Conservation (phyloP, 2,888 invertebrate species). For the Drosophila formosana region DNA sequence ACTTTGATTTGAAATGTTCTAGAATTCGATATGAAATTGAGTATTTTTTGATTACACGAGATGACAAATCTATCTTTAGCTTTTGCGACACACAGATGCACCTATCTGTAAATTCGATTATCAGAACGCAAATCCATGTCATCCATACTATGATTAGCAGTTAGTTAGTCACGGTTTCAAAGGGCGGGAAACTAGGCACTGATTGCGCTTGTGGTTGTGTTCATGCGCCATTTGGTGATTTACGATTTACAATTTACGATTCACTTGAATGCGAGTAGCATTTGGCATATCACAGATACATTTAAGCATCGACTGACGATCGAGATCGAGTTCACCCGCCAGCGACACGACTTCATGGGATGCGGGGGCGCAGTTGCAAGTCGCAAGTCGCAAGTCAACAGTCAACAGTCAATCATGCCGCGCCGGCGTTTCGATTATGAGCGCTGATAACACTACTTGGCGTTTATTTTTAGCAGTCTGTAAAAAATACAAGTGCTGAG, state of each 20-base stretch:
- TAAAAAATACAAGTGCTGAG: conserved; percentile 28
- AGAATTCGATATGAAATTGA: not conserved
- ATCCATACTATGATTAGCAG: not conserved
- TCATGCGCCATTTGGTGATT: conserved; percentile 6
- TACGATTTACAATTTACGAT: not conserved
- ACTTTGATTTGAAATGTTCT: not conserved
- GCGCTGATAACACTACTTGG: conserved; percentile 57
- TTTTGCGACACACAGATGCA: conserved; percentile 4
- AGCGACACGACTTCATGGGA: conserved; percentile 26
- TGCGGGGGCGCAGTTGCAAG: conserved; percentile 42
- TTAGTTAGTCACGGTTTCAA: conserved; percentile 14
- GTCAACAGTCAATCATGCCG: conserved; percentile 58
- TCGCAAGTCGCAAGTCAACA: conserved; percentile 13
- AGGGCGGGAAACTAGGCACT: conserved; percentile 12
- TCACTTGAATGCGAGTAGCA: not conserved
- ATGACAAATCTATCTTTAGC: not conserved
- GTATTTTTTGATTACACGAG: not conserved
- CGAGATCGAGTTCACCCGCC: conserved; percentile 39
- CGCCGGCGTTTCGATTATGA: conserved; percentile 62
- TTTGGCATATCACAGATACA: conserved; percentile 16
- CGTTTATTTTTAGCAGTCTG: conserved; percentile 68
- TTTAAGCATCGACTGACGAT: conserved; percentile 14
- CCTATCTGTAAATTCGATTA: conserved; percentile 6
- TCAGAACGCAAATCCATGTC: conserved; percentile 13
- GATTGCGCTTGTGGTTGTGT: conserved; percentile 4